Evolutionary conservation across 2,888 invertebrate genomes (phyloP).

Genomic region (Spicauda simplicius): DNA sequence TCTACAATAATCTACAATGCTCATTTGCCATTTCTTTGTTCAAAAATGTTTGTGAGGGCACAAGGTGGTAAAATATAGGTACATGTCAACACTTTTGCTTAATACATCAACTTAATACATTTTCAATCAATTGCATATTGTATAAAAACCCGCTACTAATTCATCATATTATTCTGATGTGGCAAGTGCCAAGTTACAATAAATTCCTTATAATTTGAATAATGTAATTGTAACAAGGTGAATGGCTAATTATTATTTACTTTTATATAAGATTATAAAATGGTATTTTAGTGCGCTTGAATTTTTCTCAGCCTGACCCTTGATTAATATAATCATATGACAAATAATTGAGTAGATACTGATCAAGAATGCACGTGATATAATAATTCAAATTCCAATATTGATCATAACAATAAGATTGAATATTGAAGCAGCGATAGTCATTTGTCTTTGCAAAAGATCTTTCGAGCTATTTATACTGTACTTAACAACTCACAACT

Average conservation of each 20-base stretch:
- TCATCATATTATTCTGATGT: background rate
- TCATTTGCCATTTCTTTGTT: slow-evolving; percentile 10
- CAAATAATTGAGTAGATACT: background rate
- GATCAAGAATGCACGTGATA: background rate
- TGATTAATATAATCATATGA: background rate
- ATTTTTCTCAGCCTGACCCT: background rate
- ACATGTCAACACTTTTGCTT: background rate
- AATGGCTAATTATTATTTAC: background rate
- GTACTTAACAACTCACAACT: too few relatives aligned
- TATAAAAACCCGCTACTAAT: background rate
- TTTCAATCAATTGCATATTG: background rate
- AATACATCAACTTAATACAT: background rate
- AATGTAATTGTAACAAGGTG: background rate
- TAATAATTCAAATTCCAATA: background rate
- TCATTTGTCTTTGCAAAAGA: too few relatives aligned
- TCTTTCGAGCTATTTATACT: too few relatives aligned
- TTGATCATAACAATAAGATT: background rate
- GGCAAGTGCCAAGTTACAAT: background rate
- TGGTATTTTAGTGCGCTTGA: background rate
- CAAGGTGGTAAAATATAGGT: slow-evolving; percentile 22
- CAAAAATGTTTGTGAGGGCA: slow-evolving; percentile 19
- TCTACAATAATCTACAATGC: slow-evolving; percentile 1
- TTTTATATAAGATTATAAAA: background rate
- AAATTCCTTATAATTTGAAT: background rate
- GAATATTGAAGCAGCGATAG: too few relatives aligned